Evolutionary conservation across 2,797 vertebrate genomes (phyloP).

Genomic region (Limosa lapponica): DNA sequence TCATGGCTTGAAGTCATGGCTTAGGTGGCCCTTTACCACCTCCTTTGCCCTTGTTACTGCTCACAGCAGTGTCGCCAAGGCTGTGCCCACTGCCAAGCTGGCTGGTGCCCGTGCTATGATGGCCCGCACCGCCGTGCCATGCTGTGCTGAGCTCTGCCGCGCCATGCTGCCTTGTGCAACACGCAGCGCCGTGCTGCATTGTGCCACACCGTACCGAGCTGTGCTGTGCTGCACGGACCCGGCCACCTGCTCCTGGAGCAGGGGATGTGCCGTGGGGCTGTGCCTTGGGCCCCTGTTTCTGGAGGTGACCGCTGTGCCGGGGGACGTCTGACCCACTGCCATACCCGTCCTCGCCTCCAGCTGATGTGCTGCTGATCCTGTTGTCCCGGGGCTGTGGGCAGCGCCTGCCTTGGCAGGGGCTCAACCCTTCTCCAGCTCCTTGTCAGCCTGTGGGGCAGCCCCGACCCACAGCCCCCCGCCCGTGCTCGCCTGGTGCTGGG

Average conservation of each 20-base stretch:
- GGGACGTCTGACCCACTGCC: background rate
- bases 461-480: background rate
- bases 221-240: too few species aligned
- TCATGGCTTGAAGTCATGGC: background rate
- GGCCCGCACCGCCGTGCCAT: fast-evolving
- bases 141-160: background rate
- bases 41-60: background rate
- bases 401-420: fast-evolving
- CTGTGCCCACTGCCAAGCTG: background rate
- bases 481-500: fast-evolving
- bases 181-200: fast-evolving
- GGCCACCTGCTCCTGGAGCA: fast-evolving
- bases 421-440: background rate
- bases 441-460: background rate
- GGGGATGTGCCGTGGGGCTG: background rate
- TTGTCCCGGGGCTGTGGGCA: fast-evolving
- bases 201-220: background rate
- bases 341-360: background rate
- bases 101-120: fast-evolving
- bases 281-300: fast-evolving
- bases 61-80: fast-evolving
- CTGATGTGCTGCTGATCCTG: background rate
- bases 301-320: fast-evolving
- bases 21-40: background rate
- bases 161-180: background rate